Base-by-base conservation (phyloP, 1,140 invertebrate genomes). In the Drosophila pruinosa region DNA sequence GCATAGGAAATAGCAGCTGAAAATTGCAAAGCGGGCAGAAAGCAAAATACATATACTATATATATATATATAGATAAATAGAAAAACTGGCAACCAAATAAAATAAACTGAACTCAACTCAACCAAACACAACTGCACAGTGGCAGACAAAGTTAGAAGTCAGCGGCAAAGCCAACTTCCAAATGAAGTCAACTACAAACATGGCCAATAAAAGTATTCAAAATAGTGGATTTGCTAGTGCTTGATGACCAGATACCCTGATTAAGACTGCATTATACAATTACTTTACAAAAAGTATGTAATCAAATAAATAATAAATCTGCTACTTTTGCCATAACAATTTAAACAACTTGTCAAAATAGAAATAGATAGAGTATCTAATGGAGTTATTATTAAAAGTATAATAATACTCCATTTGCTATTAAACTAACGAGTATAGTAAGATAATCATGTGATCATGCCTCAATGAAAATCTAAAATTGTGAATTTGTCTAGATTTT, bases 141-240 rank as follows among this genome's bases (percentile, higher is more conserved):
- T n/a, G n/a, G 22, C 79, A 63, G 75, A 79, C 75, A 80, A 85
- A 86, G 77, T 86, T 86, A 58, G 53, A 72, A 83, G 71, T 48
- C 64, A 41, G 26, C 63, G 62, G 53, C 53, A 61, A 43, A 12
- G 54, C 50, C 54, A 59, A 57, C 75, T 61, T 61, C 39, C 38
- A 75, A 82, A 82, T 68, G 65, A 72, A 83, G 80, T 85, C 72
- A 64, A 47, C 62, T 56, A 57, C 61, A 75, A 64, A 59, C 39
- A 41, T 58, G 28, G 52, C 47, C 58, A 58, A 39, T 31, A 52
- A 19, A 59, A 59, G 31, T 26, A 31, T 17, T 43, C 38, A 19
- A 34, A 34, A 62, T 22, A 19, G 15, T 5, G 6, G 39, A 12
- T 21, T 59, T 0, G 7, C 2, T 7, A 10, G 34, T 22, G 1